phyloP scores from a whole-genome alignment of 1,140 invertebrate genomes.

The Drosophila navojoa region DNA sequence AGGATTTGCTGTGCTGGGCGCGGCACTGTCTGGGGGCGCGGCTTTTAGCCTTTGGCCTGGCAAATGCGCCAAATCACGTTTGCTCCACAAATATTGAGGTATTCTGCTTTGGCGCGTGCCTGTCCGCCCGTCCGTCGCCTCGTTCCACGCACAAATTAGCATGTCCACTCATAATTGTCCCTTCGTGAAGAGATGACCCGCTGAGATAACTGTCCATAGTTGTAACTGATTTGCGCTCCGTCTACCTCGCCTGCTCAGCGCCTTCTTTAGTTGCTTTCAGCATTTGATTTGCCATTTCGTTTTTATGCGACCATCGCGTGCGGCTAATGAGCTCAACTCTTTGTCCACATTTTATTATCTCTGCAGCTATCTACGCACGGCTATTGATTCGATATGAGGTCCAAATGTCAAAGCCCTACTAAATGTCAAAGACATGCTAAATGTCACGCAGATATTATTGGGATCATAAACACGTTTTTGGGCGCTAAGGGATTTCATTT shows the following conservation, averaged over 20 bases:
- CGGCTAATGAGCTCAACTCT: slow-evolving; percentile 56
- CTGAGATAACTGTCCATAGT: slow-evolving; percentile 81
- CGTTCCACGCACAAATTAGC: slow-evolving; percentile 76
- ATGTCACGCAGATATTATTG: background rate
- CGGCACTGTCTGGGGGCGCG: slow-evolving; percentile 35
- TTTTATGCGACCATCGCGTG: slow-evolving; percentile 77
- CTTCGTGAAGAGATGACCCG: slow-evolving; percentile 81
- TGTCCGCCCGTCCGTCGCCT: background rate
- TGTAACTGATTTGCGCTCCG: slow-evolving; percentile 76
- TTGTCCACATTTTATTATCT: slow-evolving; percentile 6
- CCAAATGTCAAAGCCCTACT: slow-evolving; percentile 1
- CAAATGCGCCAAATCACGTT: slow-evolving; percentile 83
- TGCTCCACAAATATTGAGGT: slow-evolving; percentile 81
- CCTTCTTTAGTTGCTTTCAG: slow-evolving; percentile 10
- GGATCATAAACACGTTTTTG: background rate
- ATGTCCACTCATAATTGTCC: slow-evolving; percentile 82
- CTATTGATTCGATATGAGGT: slow-evolving; percentile 7
- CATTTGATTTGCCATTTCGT: slow-evolving; percentile 68
- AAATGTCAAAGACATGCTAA: background rate
- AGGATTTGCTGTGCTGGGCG: slow-evolving; percentile 26
- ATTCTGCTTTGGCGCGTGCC: slow-evolving; percentile 76
- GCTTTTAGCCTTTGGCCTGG: slow-evolving; percentile 39
- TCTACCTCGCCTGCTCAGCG: slow-evolving; percentile 7
- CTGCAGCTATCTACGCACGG: background rate
- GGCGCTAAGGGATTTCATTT: background rate